Evolutionary conservation across 1,140 invertebrate genomes (phyloP), one percentile per base, ranked within the genome.

Genomic region (fruit fly (Drosophila melanogaster)): DNA sequence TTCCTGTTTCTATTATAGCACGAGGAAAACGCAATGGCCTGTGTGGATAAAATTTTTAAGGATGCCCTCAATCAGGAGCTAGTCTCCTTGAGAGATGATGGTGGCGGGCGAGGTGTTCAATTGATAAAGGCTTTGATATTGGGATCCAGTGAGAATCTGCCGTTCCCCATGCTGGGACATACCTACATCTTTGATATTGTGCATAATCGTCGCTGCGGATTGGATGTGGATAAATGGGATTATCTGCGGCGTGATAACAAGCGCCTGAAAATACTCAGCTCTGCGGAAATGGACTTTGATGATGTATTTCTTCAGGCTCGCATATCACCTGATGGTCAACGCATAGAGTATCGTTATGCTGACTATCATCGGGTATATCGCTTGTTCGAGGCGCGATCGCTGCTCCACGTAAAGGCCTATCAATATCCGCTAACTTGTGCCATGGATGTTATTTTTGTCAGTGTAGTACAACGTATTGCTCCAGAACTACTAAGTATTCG

Each of bases 161-260:
- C 50, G 4, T 87, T 76, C 57, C 76, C 84, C 2, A 87, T 87
- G 76, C 49, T 87, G 62, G 65, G 70, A 0, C 62, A 72, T 14
- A 64, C 15, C 5, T 87, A 87, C 15, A 76, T 87, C 1, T 87
- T 87, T 30, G 83, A 87, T 41, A 94, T 96, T 71, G 94, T 96
- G 0, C 93, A 93, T 24, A 96, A 96, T 81, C 93, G 94, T 55
- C 81, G 92, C 12, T 95, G 93, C 73, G 94, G 94, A 15, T 93
- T 96, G 30, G 95, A 96, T 92, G 95, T 96, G 5, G 95, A 96
- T 87, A 96, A 95, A 90, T 96, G 93, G 93, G 95, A 96, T 81
- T 96, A 96, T 76, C 93, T 96, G 46, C 89, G 94, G 12, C 92
- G 95, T 56, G 95, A 96, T 81, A 93, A 81, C 40, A 77, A 90